Evolutionary conservation across 2,113 vertebrate genomes (phyloP).

Genomic region (Entelurus aequoreus): DNA sequence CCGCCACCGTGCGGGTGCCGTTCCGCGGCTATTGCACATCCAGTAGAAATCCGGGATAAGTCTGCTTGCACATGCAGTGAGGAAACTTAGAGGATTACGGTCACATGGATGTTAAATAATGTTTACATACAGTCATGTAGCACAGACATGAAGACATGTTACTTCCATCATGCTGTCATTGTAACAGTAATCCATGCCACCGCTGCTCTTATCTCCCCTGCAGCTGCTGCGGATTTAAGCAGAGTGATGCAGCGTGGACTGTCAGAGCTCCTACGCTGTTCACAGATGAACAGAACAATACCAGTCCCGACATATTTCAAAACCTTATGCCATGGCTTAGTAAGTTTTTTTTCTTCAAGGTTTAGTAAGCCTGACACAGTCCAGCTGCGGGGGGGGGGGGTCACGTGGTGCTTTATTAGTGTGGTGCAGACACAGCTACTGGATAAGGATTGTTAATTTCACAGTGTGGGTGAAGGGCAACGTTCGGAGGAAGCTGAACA

Average conservation of each 20-base stretch:
- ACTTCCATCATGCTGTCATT: slow-evolving; percentile 11
- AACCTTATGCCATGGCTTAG: slow-evolving; percentile 3
- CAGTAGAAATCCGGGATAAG: too few species aligned
- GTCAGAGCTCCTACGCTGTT: slow-evolving; percentile 21
- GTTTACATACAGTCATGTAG: neutral
- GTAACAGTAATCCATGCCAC: slow-evolving; percentile 30
- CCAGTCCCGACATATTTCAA: slow-evolving; percentile 10
- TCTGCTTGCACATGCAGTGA: neutral
- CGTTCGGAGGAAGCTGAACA: neutral
- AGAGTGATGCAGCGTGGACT: neutral
- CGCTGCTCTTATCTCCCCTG: slow-evolving; percentile 39
- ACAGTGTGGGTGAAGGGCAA: neutral
- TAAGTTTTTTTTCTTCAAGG: slow-evolving; percentile 11
- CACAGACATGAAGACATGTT: neutral
- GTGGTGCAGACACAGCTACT: slow-evolving; percentile 4
- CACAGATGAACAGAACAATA: slow-evolving; percentile 20
- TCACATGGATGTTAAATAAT: neutral
- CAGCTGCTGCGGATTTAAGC: slow-evolving; percentile 44
- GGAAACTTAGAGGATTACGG: neutral
- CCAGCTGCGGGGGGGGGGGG: slow-evolving; percentile 23
- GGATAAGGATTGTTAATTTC: neutral
- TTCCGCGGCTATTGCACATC: too few species aligned
- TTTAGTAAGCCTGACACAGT: slow-evolving; percentile 34
- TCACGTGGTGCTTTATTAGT: slow-evolving; percentile 15
- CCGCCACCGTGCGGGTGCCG: too few species aligned